A percentile compares a stretch with the other conserved stretches of the same genome.
These are phyloP conservation scores for Poecilobothrus nobilitatus DNA, from an alignment of 2,888 invertebrate genomes.

Conservation along the genomic window DNA sequence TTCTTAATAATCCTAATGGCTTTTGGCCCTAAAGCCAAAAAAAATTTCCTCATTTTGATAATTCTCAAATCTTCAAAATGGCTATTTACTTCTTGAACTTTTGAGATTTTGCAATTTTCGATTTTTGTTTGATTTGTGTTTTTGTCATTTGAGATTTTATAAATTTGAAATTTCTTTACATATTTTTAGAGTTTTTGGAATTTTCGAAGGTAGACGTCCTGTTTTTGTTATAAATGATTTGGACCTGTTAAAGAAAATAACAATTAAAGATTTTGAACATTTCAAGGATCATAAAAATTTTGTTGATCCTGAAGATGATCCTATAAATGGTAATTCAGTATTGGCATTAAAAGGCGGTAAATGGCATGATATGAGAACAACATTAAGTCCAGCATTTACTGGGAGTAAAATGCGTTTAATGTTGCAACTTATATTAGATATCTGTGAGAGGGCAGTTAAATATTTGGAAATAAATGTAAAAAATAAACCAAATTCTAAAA, in stretches of 20 bases:
- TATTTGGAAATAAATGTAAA: constrained; percentile 24
- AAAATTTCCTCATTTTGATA: no score
- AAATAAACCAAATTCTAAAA: background rate
- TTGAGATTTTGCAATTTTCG: no score
- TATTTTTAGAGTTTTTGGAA: constrained; percentile 9
- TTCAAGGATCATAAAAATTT: constrained; percentile 17
- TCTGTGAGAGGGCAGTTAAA: constrained; percentile 26
- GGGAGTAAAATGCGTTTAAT: constrained; percentile 36
- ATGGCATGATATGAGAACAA: constrained; percentile 35
- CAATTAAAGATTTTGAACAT: constrained; percentile 20
- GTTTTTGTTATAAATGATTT: constrained; percentile 39
- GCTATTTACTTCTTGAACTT: no score
- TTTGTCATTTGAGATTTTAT: background rate
- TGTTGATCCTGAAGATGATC: constrained; percentile 34
- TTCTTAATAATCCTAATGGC: no score
- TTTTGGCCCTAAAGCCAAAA: no score
- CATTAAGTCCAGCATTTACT: constrained; percentile 35
- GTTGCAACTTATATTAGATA: constrained; percentile 26
- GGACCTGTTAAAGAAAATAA: constrained; percentile 18
- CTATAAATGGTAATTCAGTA: constrained; percentile 25
- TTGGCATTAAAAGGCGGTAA: constrained; percentile 20
- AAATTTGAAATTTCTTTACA: background rate
- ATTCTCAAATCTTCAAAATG: no score
- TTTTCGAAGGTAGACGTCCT: constrained; percentile 4
- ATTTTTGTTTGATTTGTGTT: no score